These are phyloP conservation scores for Paralinhomoeus sp. DNA, from an alignment of 2,888 invertebrate genomes.

Conservation along the genomic window DNA sequence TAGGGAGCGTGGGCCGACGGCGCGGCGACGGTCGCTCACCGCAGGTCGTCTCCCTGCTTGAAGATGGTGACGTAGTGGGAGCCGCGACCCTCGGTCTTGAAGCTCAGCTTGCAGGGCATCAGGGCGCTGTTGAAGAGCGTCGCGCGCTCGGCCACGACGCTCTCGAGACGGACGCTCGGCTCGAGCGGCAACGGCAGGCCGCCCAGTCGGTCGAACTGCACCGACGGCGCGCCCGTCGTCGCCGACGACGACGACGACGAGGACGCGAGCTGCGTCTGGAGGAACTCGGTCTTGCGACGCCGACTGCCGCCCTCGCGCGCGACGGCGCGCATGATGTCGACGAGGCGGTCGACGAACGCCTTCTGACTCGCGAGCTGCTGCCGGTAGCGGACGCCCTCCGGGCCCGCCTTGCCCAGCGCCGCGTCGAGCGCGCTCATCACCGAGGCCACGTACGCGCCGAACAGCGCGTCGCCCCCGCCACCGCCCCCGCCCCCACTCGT, in stretches of 20 bases:
- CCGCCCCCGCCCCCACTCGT: slow-evolving; percentile 33
- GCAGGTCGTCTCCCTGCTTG: slow-evolving; percentile 83
- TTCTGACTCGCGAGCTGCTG: too few species aligned
- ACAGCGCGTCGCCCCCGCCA: too few species aligned
- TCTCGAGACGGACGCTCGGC: slow-evolving; percentile 63
- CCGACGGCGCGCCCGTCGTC: background rate
- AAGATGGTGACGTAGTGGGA: slow-evolving; percentile 76
- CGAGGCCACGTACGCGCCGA: too few species aligned
- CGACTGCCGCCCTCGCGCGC: slow-evolving; percentile 71
- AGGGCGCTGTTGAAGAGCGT: slow-evolving; percentile 81
- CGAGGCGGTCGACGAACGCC: slow-evolving; percentile 62
- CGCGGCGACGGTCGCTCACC: slow-evolving; percentile 6
- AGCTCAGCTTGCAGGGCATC: slow-evolving; percentile 77
- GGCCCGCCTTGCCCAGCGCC: too few species aligned
- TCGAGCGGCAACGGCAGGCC: slow-evolving; percentile 80
- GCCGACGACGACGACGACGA: background rate
- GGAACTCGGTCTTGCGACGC: slow-evolving; percentile 48
- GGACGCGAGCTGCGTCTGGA: slow-evolving; percentile 46
- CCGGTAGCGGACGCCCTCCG: too few species aligned
- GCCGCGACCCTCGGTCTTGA: slow-evolving; percentile 45
- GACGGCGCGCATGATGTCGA: slow-evolving; percentile 49
- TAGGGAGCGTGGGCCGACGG: background rate
- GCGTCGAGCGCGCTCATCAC: too few species aligned
- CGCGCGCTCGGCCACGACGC: slow-evolving; percentile 66
- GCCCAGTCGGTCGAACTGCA: slow-evolving; percentile 68